These are phyloP conservation scores for Smittia aterrima DNA, from an alignment of 2,888 invertebrate species.

Conservation along the genomic window DNA sequence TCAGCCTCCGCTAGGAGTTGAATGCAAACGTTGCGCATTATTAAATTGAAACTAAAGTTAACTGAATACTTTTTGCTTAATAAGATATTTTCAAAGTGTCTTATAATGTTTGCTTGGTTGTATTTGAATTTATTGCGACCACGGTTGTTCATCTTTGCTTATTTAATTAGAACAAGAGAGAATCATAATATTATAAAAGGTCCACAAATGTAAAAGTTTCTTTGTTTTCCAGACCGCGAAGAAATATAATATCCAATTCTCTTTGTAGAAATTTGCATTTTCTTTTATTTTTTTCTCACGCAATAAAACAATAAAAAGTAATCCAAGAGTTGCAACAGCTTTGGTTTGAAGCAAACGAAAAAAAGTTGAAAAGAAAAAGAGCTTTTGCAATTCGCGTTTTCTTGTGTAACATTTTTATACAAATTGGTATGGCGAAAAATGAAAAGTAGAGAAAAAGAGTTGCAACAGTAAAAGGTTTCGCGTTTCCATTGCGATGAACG, in stretches of 20 bases:
- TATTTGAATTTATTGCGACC: not conserved
- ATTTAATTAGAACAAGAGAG: conserved; percentile 16
- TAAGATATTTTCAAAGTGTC: too few relatives aligned
- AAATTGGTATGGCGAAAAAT: conserved; percentile 16
- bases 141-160: too few relatives aligned
- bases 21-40: too few relatives aligned
- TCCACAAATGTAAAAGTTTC: conserved; percentile 27
- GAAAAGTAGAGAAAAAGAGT: conserved; percentile 12
- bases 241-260: conserved; percentile 37
- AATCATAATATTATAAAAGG: not conserved
- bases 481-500: not conserved
- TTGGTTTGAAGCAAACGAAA: not conserved
- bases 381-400: conserved; percentile 36
- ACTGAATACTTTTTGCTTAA: too few relatives aligned
- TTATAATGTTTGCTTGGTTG: not conserved
- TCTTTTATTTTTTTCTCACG: conserved; percentile 37
- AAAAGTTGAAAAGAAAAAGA: not conserved
- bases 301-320: conserved; percentile 42
- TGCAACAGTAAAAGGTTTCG: conserved; percentile 3
- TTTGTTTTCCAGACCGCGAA: conserved; percentile 41
- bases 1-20: too few relatives aligned
- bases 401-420: conserved; percentile 29
- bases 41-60: too few relatives aligned
- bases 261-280: conserved; percentile 40
- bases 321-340: conserved; percentile 22